phyloP scores from a whole-genome alignment of 2,113 vertebrate genomes.

The Zosterops lateralis region DNA sequence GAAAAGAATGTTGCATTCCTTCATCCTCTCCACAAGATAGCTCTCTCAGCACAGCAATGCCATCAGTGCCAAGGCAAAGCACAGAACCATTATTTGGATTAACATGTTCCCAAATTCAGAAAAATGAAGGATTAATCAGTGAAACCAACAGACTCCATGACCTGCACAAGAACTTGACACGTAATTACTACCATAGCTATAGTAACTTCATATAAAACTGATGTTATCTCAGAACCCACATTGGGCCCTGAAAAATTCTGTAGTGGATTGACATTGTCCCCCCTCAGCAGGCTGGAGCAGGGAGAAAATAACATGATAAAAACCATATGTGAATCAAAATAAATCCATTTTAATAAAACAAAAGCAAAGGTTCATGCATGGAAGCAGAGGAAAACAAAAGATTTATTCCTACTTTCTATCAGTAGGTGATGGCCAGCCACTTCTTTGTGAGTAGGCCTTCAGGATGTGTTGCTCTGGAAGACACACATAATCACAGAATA shows the following conservation, averaged over 20 bases:
- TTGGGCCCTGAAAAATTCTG: background rate
- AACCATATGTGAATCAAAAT: background rate
- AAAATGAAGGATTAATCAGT: background rate
- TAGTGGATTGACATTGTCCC: background rate
- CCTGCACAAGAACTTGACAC: background rate
- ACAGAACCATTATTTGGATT: background rate
- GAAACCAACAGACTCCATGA: background rate
- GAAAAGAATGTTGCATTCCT: background rate
- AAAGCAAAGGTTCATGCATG: background rate
- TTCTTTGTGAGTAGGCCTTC: background rate
- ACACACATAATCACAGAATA: background rate
- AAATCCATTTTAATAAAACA: background rate
- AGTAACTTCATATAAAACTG: background rate
- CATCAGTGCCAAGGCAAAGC: background rate
- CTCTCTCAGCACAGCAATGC: background rate
- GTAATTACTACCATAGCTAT: background rate
- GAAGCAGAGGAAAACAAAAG: background rate
- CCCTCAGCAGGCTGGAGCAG: fast-evolving
- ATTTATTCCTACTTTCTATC: background rate
- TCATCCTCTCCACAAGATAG: background rate
- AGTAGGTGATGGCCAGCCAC: background rate
- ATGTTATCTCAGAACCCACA: background rate
- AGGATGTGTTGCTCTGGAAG: background rate
- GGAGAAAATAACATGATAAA: background rate
- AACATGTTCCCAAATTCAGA: background rate